A percentile compares a stretch with the other conserved stretches of the same genome.
These are phyloP conservation scores for Drosophila anceps DNA, from an alignment of 2,888 invertebrate species.

Conservation along the genomic window DNA sequence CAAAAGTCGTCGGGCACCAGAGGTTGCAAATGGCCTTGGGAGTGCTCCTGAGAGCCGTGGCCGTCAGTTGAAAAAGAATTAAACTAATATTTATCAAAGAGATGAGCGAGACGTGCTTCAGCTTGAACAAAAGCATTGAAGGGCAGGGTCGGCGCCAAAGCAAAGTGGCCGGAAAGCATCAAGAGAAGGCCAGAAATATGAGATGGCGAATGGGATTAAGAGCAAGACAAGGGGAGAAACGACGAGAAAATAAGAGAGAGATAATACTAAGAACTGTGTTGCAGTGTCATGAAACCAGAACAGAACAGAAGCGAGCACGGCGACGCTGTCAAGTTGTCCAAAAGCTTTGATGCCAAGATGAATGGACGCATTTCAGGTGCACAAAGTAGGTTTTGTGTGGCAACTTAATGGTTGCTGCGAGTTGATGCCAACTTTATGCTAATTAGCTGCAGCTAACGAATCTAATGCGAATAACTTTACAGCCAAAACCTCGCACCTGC, in stretches of 20 bases:
- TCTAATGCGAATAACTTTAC: conserved; percentile 25
- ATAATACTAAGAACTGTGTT: conserved; percentile 38
- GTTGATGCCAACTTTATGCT: conserved; percentile 67
- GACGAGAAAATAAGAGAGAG: background rate
- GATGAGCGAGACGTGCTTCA: conserved; percentile 71
- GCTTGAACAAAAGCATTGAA: conserved; percentile 72
- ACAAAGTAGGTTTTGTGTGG: background rate
- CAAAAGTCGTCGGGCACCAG: conserved; percentile 4
- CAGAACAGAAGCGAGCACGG: conserved; percentile 29
- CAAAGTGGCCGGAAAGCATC: conserved; percentile 45
- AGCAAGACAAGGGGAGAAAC: background rate
- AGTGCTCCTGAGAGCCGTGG: conserved; percentile 10
- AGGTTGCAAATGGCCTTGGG: conserved; percentile 35
- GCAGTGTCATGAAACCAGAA: conserved; percentile 58
- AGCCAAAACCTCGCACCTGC: conserved; percentile 39
- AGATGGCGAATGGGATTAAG: conserved; percentile 13
- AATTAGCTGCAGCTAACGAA: conserved; percentile 69
- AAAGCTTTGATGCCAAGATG: conserved; percentile 39
- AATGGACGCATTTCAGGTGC: conserved; percentile 37
- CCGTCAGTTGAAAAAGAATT: conserved; percentile 64
- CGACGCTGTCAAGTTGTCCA: conserved; percentile 55
- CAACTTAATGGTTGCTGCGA: conserved; percentile 32
- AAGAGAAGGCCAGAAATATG: conserved; percentile 23
- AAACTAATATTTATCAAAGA: conserved; percentile 81
- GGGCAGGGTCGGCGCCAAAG: conserved; percentile 61